Percentiles rank a stretch among this genome's conserved stretches.
Evolutionary conservation across 2,797 vertebrate species (phyloP).

Genomic region (Centroberyx gerrardi): DNA sequence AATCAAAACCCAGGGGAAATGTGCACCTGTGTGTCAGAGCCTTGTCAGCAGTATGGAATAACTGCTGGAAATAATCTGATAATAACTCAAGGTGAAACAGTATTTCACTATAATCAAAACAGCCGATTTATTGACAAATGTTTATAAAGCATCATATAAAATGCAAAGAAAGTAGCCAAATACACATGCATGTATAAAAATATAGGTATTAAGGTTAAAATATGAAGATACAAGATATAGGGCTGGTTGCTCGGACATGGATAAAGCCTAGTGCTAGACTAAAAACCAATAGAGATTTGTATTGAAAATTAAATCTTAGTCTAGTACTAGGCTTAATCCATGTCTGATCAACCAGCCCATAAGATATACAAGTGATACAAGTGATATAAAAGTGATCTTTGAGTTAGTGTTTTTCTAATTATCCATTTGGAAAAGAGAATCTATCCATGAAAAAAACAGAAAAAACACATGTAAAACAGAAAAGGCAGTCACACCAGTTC

Average conservation of each 20-base stretch:
- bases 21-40: constrained; percentile 35
- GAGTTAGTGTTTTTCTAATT: neutral
- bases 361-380: too few relatives aligned
- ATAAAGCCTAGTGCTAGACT: too few relatives aligned
- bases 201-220: neutral
- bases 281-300: too few relatives aligned
- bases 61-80: constrained; percentile 17
- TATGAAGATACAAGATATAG: neutral
- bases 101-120: neutral
- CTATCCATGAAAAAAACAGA: neutral
- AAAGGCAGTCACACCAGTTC: neutral
- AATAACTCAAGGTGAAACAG: neutral
- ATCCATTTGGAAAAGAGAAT: neutral
- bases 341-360: too few relatives aligned
- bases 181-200: neutral
- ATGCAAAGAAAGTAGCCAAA: neutral
- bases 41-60: constrained; percentile 46
- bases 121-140: neutral
- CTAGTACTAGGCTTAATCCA: too few relatives aligned
- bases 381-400: neutral
- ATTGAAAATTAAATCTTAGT: too few relatives aligned
- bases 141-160: neutral
- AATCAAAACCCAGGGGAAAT: constrained; percentile 26
- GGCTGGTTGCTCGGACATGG: too few relatives aligned
- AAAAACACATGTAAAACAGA: neutral